Percentiles rank a stretch among this genome's conserved stretches.
These are phyloP conservation scores for Dermochelys coriacea DNA, from an alignment of 2,797 vertebrate genomes.

Conservation along the genomic window DNA sequence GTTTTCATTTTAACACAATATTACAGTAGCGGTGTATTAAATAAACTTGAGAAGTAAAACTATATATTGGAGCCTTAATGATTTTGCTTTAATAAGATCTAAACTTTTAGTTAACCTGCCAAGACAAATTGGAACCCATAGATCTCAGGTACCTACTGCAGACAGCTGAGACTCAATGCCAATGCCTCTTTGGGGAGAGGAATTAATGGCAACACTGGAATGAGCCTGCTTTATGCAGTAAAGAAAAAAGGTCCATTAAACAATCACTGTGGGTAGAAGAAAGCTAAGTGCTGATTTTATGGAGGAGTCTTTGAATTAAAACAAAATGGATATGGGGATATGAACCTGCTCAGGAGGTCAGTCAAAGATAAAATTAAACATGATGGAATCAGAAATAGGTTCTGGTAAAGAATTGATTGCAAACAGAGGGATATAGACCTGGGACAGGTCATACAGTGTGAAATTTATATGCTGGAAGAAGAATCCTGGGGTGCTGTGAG, in stretches of 20 bases:
- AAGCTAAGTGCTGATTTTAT: slow-evolving; percentile 59
- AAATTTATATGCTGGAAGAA: slow-evolving; percentile 8
- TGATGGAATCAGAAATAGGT: neutral
- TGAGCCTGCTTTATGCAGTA: slow-evolving; percentile 58
- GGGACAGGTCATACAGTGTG: no score
- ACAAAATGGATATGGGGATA: slow-evolving; percentile 24
- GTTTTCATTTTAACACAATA: slow-evolving; percentile 31
- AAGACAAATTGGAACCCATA: slow-evolving; percentile 79
- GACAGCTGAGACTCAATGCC: slow-evolving; percentile 79
- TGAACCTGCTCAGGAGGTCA: slow-evolving; percentile 24
- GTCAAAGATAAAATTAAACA: slow-evolving; percentile 40
- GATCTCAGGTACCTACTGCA: slow-evolving; percentile 74
- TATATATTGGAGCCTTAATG: slow-evolving; percentile 76
- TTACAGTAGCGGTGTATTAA: slow-evolving; percentile 65
- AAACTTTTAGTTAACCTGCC: slow-evolving; percentile 85
- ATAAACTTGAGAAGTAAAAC: slow-evolving; percentile 70
- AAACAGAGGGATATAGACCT: neutral
- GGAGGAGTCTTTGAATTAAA: slow-evolving; percentile 48
- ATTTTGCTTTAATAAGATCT: slow-evolving; percentile 79
- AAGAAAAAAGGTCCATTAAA: slow-evolving; percentile 68
- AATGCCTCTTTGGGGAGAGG: slow-evolving; percentile 68
- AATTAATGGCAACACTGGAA: slow-evolving; percentile 75
- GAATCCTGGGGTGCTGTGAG: neutral
- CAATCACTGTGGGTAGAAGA: slow-evolving; percentile 58
- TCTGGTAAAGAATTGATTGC: neutral